Conservation (phyloP, 2,888 invertebrate genomes). For the Brachylomia viminalis region DNA sequence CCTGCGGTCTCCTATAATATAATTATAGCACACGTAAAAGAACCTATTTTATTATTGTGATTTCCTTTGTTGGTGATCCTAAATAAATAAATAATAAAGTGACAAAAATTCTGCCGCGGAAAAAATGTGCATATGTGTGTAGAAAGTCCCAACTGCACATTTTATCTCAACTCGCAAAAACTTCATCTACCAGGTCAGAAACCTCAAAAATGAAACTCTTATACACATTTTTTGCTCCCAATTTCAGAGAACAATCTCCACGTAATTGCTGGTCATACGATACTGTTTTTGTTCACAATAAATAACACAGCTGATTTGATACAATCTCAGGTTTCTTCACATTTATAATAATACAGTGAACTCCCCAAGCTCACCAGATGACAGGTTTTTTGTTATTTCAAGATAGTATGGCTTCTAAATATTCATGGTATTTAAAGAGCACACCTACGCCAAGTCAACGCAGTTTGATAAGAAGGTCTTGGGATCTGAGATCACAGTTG, state of each 20-base stretch:
- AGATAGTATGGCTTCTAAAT: slow-evolving; percentile 26
- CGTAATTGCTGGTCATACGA: slow-evolving; percentile 31
- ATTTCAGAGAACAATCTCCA: slow-evolving; percentile 17
- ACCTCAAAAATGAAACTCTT: slow-evolving; percentile 25
- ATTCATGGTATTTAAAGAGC: not conserved
- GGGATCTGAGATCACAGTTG: not conserved
- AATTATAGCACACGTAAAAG: no score
- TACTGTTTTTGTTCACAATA: slow-evolving; percentile 24
- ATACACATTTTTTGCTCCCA: slow-evolving; percentile 28
- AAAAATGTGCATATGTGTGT: no score
- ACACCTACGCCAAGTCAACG: not conserved
- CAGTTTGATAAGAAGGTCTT: not conserved
- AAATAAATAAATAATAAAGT: no score
- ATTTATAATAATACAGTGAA: not conserved
- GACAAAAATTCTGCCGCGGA: no score
- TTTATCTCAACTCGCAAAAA: not conserved
- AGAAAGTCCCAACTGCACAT: not conserved
- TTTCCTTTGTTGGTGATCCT: no score
- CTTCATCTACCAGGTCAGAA: slow-evolving; percentile 26
- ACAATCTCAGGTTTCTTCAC: slow-evolving; percentile 40
- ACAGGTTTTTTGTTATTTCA: not conserved
- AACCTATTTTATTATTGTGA: no score
- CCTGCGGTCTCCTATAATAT: no score
- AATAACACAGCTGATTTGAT: slow-evolving; percentile 43
- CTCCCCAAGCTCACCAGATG: slow-evolving; percentile 30